Base-by-base conservation (phyloP, 2,113 vertebrate genomes). In the Neoarius graeffei region DNA sequence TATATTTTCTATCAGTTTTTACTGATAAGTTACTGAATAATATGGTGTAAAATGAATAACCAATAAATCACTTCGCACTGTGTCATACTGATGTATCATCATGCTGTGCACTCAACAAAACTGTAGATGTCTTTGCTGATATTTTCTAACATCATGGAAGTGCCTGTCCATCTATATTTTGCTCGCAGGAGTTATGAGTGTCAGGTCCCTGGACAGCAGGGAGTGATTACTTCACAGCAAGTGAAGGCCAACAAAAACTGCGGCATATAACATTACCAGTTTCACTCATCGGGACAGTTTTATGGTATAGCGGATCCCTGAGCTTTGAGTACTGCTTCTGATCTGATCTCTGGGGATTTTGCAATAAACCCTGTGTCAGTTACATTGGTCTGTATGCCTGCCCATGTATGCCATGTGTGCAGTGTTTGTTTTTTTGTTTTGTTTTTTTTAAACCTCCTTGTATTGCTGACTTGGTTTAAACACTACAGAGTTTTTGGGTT, bases 191-290 rank as follows among this genome's bases (percentile, higher is more conserved):
- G 87, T 77, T 74, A 80, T 69, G 85, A 7, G 56, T 84, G 87
- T 69, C 73, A 62, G 73, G 77, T 52, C 84, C 82, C 66, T n/a
- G 23, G 82, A 82, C 89, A 92, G 90, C 91, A 89, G 91, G 90
- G 86, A 91, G 83, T 86, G 86, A 91, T 91, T 90, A 89, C 87
- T 89, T 88, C 90, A 88, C 90, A 92, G 89, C 89, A 88, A 88
- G 90, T 85, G 73, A 88, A 89, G 83, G 79, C 81, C 89, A 88
- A 86, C 81, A 90, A 88, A 87, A 90, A 89, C 74, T 83, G 62
- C 35, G 56, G 59, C n/a, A 89, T 89, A 89, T 90, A 88, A 69
- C 62, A 67, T 90, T 91, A 88, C 89, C 71, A 73, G 71, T 80
- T 88, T 88, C 88, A 83, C 67, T 89, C 91, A 90, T 82, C 88